These are phyloP conservation scores for Girardinichthys multiradiatus DNA, from an alignment of 2,113 vertebrate genomes.

Conservation along the genomic window DNA sequence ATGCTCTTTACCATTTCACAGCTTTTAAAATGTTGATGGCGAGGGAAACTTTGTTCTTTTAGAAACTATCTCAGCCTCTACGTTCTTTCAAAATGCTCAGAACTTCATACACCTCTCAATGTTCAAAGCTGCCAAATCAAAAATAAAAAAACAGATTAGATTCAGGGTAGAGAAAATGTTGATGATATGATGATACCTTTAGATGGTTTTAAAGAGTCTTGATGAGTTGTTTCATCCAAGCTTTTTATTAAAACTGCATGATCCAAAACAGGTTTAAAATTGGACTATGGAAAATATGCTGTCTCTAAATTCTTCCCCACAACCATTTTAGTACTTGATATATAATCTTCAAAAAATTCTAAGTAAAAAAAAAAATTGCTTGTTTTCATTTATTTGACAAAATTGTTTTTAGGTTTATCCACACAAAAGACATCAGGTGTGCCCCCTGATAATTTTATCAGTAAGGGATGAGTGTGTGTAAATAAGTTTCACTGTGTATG, in stretches of 20 bases:
- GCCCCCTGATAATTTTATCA: too few species aligned
- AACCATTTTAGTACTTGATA: too few species aligned
- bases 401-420: too few species aligned
- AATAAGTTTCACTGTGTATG: too few species aligned
- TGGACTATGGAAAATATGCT: not conserved
- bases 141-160: not conserved
- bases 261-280: not conserved
- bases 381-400: too few species aligned
- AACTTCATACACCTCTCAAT: not conserved
- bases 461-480: too few species aligned
- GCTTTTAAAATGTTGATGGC: constrained; percentile 3
- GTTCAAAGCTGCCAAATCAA: not conserved
- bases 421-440: too few species aligned
- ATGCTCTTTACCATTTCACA: constrained; percentile 28
- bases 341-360: too few species aligned
- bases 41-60: not conserved
- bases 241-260: not conserved
- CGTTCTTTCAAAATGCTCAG: constrained; percentile 3
- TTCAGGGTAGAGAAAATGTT: not conserved
- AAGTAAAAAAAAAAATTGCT: too few species aligned
- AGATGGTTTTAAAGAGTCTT: not conserved
- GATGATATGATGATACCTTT: not conserved
- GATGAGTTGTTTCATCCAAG: not conserved
- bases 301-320: too few species aligned
- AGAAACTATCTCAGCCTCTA: constrained; percentile 3